phyloP scores from a whole-genome alignment of 2,797 vertebrate species.

The Linurgus olivaceus region DNA sequence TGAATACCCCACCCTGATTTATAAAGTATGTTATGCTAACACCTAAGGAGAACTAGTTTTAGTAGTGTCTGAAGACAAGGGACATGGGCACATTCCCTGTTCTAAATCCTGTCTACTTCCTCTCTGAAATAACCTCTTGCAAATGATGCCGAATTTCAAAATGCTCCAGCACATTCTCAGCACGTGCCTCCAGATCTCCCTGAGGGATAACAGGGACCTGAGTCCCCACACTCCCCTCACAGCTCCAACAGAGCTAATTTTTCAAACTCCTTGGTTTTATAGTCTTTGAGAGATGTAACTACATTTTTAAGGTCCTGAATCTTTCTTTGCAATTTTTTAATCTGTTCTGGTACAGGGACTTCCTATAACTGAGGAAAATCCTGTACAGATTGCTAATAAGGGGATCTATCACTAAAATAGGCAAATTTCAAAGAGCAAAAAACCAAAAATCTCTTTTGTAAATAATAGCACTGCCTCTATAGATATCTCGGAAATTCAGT shows the following conservation, averaged over 20 bases:
- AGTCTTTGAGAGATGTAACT: neutral
- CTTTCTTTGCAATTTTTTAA: neutral
- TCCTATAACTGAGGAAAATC: neutral
- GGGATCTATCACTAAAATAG: neutral
- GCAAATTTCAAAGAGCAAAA: neutral
- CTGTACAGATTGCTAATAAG: neutral
- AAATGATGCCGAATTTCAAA: neutral
- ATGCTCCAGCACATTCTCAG: neutral
- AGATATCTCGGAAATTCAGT: neutral
- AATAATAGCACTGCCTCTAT: neutral
- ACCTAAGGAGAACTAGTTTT: neutral
- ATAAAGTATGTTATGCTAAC: neutral
- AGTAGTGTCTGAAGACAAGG: neutral
- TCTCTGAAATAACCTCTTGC: neutral
- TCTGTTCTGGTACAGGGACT: neutral
- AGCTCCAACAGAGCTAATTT: neutral
- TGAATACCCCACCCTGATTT: neutral
- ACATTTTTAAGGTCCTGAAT: neutral
- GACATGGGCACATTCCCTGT: neutral
- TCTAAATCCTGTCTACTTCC: neutral
- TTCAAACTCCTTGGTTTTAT: neutral
- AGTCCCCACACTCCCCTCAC: neutral
- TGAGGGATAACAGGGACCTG: too few species aligned
- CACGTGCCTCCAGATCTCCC: neutral
- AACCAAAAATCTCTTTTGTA: neutral